These are phyloP conservation scores for Dasyornis broadbenti DNA, from an alignment of 2,113 vertebrate species.

Conservation along the genomic window DNA sequence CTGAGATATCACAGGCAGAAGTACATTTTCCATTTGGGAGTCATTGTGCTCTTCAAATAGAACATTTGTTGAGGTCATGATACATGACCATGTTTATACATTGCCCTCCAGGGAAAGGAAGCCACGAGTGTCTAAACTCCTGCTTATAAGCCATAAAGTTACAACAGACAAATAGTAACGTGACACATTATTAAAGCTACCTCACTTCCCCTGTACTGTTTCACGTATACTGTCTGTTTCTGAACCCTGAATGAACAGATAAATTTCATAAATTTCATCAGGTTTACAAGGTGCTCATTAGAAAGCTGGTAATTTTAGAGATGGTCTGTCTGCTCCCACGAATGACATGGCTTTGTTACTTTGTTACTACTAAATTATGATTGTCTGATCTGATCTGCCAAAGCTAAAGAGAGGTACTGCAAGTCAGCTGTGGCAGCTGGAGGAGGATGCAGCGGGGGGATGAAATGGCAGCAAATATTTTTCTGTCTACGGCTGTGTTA, in stretches of 20 bases:
- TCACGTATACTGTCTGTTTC: neutral
- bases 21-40: conserved; percentile 8
- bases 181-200: conserved; percentile 31
- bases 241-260: neutral
- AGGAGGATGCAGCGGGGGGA: neutral
- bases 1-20: neutral
- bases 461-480: neutral
- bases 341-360: neutral
- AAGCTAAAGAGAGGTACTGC: neutral
- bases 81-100: conserved; percentile 6
- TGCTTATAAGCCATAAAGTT: conserved; percentile 12
- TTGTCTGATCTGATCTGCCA: neutral
- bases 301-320: neutral
- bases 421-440: neutral
- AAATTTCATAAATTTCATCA: neutral
- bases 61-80: conserved; percentile 38
- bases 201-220: neutral
- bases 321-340: neutral
- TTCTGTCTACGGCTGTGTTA: neutral
- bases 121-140: neutral
- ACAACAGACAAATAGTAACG: conserved; percentile 11
- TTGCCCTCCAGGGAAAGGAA: conserved; percentile 10
- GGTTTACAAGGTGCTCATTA: neutral
- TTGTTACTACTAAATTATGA: neutral
- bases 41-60: conserved; percentile 3